Evolutionary conservation across 2,888 invertebrate species (phyloP), one percentile per base, ranked within the genome.

Genomic region (Bimastos eiseni): DNA sequence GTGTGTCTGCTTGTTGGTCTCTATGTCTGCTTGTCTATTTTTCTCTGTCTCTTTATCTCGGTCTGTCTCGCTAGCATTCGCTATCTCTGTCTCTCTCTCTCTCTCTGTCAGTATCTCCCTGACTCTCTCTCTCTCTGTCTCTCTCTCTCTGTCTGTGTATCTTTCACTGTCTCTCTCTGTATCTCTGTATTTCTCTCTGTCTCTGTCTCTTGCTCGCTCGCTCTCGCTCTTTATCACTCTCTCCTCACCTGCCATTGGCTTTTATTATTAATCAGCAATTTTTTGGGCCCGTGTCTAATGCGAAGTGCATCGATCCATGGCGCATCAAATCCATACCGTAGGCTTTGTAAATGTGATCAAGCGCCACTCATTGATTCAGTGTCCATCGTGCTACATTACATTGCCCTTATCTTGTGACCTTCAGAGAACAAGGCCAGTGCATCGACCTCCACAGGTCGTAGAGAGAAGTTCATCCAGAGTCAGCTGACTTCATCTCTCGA

Each of bases 381-480:
- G n/a, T n/a, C n/a, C n/a, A n/a, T n/a, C n/a, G 70, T 70, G n/a
- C n/a, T 70, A 49, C 70, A 70, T 70, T 70, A 30, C 70, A n/a
- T 70, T 70, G 17, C 70, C 70, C n/a, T 30, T 70, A 30, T n/a
- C 13, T 70, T 30, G 70, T 70, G n/a, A 70, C 5, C 15, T 44
- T 5, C 36, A 86, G 86, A 86, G 86, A 37, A 86, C 86, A 86
- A 86, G 24, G 86, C 37, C 34, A 37, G 86, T 19, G 19, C 86
- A 17, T 36, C 34, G 36, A 86, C 34, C 6, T 37, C 86, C 34
- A 86, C 36, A 21, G 37, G 86, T 86, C 34, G 86, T 21, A 17
- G 86, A 86, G 86, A 86, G 34, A 86, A 86, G 37, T 86, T 86
- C 86, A 86, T 86, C 34, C 86, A 86, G 36, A 86, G 34, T 86